These are phyloP conservation scores for Cnemophilus loriae DNA, from an alignment of 2,113 vertebrate species.

Conservation along the genomic window DNA sequence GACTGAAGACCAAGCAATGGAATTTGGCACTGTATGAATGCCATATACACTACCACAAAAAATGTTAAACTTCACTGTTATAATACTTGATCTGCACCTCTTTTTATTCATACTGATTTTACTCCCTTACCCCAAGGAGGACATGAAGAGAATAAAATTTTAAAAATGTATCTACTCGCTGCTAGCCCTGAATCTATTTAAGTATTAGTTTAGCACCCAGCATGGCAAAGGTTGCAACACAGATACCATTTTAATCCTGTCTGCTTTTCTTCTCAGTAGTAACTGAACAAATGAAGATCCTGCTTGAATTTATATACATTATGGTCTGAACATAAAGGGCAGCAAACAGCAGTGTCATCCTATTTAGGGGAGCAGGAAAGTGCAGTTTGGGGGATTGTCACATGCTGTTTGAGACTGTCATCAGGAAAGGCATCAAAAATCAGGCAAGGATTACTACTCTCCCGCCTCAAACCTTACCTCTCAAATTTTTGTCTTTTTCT, in stretches of 20 bases:
- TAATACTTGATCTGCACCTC: not conserved
- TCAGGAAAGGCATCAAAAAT: not conserved
- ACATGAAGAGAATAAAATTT: not conserved
- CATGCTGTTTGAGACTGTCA: not conserved
- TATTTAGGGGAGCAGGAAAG: not conserved
- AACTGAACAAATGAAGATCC: not conserved
- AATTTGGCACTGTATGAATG: not conserved
- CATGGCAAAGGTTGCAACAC: not conserved
- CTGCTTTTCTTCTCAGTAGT: not conserved
- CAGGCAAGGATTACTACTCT: not conserved
- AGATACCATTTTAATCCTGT: not conserved
- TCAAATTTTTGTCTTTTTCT: not conserved
- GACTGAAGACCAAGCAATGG: conserved; percentile 43
- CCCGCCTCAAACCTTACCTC: not conserved
- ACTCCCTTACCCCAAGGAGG: not conserved
- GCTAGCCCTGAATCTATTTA: not conserved
- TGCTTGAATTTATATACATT: not conserved
- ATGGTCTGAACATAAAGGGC: not conserved
- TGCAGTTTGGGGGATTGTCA: not conserved
- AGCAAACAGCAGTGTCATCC: not conserved
- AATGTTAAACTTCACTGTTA: not conserved
- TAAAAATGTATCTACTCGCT: not conserved
- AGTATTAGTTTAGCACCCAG: not conserved
- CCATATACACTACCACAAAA: conserved; percentile 3
- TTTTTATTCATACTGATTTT: not conserved